Evolutionary conservation across 2,888 invertebrate genomes (phyloP).

Genomic region (Phyto melanocephala): DNA sequence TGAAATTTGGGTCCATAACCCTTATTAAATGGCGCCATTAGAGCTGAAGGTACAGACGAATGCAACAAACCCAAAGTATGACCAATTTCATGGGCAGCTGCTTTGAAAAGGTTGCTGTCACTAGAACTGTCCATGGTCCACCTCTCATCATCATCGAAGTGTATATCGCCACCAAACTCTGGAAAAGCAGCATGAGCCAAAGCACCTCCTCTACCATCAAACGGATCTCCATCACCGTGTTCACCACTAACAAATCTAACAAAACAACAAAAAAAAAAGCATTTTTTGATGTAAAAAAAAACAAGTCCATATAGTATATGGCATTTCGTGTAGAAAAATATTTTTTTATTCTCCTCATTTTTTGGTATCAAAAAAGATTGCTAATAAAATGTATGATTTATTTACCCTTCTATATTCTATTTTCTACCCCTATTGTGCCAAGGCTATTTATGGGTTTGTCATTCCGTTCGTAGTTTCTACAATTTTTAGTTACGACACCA

Average conservation of each 20-base stretch:
- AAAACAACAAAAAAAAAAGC: conserved; percentile 80
- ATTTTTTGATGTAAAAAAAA: neutral
- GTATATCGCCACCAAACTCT: conserved; percentile 97
- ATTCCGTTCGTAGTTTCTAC: too few relatives aligned
- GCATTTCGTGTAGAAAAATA: too few relatives aligned
- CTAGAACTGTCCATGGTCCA: conserved; percentile 92
- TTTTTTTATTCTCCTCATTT: too few relatives aligned
- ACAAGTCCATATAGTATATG: too few relatives aligned
- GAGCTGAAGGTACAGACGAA: conserved; percentile 91
- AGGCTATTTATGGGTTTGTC: too few relatives aligned
- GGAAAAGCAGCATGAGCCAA: conserved; percentile 98
- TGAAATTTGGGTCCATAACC: conserved; percentile 92
- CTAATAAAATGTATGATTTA: too few relatives aligned
- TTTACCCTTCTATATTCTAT: too few relatives aligned
- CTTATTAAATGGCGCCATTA: conserved; percentile 99
- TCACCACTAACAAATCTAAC: conserved; percentile 90
- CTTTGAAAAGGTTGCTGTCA: conserved; percentile 96
- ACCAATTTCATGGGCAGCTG: conserved; percentile 97
- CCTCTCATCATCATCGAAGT: conserved; percentile 96
- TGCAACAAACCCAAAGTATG: conserved; percentile 97
- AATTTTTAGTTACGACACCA: too few relatives aligned
- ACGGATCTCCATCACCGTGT: conserved; percentile 97
- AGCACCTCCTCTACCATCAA: conserved; percentile 96
- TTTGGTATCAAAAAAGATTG: too few relatives aligned
- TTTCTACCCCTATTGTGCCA: too few relatives aligned